Percentiles rank a stretch among this genome's conserved stretches.
These are phyloP conservation scores for Melospiza melodia DNA, from an alignment of 2,113 vertebrate species.

Conservation along the genomic window DNA sequence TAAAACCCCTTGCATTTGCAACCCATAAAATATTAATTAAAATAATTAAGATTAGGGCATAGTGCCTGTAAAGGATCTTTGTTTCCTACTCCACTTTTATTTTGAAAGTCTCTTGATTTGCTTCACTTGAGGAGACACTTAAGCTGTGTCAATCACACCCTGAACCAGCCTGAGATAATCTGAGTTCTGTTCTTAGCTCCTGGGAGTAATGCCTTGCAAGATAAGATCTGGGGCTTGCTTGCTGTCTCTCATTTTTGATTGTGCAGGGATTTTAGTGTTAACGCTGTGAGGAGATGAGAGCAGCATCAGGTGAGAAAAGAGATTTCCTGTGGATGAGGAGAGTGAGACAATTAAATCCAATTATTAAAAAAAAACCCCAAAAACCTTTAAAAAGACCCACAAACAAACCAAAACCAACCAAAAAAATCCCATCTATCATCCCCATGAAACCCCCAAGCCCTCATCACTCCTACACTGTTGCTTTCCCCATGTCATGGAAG, in stretches of 20 bases:
- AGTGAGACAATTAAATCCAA: not conserved
- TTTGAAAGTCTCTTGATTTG: not conserved
- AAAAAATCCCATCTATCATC: accelerated
- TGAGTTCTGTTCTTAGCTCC: not conserved
- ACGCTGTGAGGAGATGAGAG: not conserved
- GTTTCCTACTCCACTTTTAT: not conserved
- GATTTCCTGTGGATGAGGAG: not conserved
- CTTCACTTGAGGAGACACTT: not conserved
- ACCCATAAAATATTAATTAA: slow-evolving; percentile 19
- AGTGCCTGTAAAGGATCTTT: not conserved
- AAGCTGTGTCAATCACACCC: not conserved
- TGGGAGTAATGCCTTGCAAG: not conserved
- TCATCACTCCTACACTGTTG: not conserved
- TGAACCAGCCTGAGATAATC: not conserved
- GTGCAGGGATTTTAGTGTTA: not conserved
- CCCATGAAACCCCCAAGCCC: not conserved
- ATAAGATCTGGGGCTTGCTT: not conserved
- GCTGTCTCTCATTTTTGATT: not conserved
- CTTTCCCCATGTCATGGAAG: not conserved
- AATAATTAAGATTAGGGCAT: not conserved
- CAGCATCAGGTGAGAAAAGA: not conserved
- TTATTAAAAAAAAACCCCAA: not conserved
- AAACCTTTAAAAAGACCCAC: accelerated
- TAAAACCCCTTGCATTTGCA: not conserved
- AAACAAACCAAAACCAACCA: not conserved